Evolutionary conservation across 64 coral and sea anemone genomes (phyloP).

Genomic region (Pachyseris speciosa): DNA sequence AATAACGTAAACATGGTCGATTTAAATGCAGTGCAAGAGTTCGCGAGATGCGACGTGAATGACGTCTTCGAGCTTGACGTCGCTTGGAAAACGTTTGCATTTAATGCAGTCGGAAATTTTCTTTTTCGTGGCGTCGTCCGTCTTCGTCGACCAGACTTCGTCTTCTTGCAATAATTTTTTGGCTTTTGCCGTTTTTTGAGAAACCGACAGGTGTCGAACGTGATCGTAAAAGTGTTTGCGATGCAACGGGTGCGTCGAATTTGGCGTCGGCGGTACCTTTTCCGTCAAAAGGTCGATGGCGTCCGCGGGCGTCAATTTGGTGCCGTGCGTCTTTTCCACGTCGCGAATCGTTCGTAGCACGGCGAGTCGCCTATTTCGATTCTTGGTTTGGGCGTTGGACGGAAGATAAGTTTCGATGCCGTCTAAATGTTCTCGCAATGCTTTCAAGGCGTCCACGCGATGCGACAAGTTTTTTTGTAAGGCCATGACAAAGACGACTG

Average conservation of each 20-base stretch:
- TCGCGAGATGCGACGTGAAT: not conserved
- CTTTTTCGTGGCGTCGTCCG: not conserved
- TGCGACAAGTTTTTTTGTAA: not conserved
- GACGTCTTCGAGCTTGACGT: not conserved
- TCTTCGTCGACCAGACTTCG: not conserved
- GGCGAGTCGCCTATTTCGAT: not conserved
- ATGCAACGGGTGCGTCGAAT: not conserved
- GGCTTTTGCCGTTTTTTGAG: not conserved
- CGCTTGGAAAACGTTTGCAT: not conserved
- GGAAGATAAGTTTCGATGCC: not conserved
- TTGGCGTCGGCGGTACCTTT: not conserved
- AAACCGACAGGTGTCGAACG: not conserved
- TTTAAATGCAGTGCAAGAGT: not conserved
- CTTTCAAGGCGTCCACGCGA: not conserved
- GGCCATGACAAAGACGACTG: no score
- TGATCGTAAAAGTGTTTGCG: not conserved
- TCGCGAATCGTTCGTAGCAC: not conserved
- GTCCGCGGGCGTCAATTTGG: not conserved
- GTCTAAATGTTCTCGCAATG: not conserved
- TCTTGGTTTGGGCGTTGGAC: not conserved
- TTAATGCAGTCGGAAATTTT: not conserved
- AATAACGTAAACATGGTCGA: not conserved
- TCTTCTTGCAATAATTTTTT: not conserved
- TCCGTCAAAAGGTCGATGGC: not conserved
- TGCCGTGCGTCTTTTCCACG: not conserved